Base-by-base conservation (phyloP, 2,888 invertebrate genomes). In the Tipula unca region DNA sequence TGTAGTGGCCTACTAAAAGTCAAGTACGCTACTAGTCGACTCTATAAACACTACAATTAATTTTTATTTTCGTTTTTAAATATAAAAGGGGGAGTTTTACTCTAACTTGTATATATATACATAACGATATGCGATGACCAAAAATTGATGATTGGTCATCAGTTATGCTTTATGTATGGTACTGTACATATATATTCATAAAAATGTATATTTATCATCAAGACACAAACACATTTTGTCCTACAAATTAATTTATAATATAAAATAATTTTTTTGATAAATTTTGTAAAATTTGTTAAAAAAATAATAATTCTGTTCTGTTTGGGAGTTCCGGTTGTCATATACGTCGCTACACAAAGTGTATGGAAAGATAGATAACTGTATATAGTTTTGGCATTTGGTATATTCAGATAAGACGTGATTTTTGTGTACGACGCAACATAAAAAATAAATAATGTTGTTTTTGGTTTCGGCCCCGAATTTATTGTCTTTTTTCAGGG, bases 131-230 rank as follows among this genome's bases (percentile, higher is more conserved):
- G 69, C 69, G 69, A 69, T 69, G 69, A 69, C 69, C 69, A 69
- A 69, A 69, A 69, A 69, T 69, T 69, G 69, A 69, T 69, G 69
- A 69, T 69, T 69, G 69, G 69, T 69, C 69, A 69, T 69, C 69
- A 25, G 25, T 69, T 69, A 69, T 69, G 25, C 25, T 69, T 25
- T 25, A 25, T 69, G 69, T 69, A 17, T 54, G n/a, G n/a, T n/a
- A n/a, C n/a, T n/a, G n/a, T n/a, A 25, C 25, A 69, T 13, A 69
- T 13, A 69, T 69, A 69, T 69, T 25, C 69, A 69, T 69, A 69
- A 69, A 25, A 25, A 14, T 10, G 69, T 25, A 69, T 8, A 69
- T 69, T 69, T 69, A 69, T 69, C 69, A 69, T 69, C 69, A 69
- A 69, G 69, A 69, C 69, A 69, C 69, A 69, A 69, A 69, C 69